Conservation (phyloP, 2,888 invertebrate species). For the Hydropsyche betteni region DNA sequence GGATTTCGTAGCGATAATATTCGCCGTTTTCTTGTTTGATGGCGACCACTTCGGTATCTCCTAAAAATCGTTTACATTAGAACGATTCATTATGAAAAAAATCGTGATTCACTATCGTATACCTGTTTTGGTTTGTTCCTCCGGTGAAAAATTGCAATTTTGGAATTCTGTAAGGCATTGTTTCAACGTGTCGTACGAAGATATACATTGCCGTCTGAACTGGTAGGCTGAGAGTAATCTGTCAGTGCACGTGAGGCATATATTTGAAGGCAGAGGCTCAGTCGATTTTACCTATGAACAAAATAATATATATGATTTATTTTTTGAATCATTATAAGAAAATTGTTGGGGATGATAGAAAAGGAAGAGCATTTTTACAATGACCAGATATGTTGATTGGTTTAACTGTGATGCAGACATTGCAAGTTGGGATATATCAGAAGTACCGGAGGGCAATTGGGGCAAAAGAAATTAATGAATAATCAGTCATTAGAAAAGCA, state of each 20-base stretch:
- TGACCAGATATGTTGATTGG: no score
- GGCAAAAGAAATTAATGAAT: no score
- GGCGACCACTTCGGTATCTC: constrained; percentile 64
- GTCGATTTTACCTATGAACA: constrained; percentile 60
- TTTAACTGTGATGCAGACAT: no score
- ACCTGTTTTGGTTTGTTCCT: not conserved
- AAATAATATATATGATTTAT: not conserved
- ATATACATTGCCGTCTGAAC: constrained; percentile 64
- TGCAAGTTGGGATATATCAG: no score
- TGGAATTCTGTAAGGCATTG: constrained; percentile 64
- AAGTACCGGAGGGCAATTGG: no score
- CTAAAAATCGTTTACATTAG: constrained; percentile 33
- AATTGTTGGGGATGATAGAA: no score
- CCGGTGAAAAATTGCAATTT: constrained; percentile 58
- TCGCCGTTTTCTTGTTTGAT: constrained; percentile 66
- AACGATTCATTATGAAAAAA: no score
- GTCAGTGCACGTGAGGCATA: constrained; percentile 65
- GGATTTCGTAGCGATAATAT: constrained; percentile 64
- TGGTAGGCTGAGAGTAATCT: constrained; percentile 63
- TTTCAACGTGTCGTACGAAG: constrained; percentile 64
- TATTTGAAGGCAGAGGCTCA: constrained; percentile 64
- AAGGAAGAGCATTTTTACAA: no score
- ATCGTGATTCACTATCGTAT: not conserved
- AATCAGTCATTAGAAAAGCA: no score
- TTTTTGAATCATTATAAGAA: not conserved